Conservation (phyloP, 2,888 invertebrate genomes). For the Cryptocheilus praepositus region DNA sequence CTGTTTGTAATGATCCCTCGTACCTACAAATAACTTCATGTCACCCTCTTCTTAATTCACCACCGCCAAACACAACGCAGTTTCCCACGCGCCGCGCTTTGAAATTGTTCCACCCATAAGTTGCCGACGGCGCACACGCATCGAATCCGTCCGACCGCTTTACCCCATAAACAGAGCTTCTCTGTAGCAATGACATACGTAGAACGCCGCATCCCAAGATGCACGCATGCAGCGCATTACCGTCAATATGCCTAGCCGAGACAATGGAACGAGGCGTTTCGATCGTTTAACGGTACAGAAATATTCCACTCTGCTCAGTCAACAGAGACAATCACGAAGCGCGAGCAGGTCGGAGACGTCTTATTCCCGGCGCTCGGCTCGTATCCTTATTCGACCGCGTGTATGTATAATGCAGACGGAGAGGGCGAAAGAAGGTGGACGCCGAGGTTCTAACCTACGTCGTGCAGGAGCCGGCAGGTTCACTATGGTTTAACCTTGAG, state of each 20-base stretch:
- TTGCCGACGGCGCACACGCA: constrained; percentile 33
- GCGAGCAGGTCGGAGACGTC: constrained; percentile 58
- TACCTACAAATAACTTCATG: too few relatives aligned
- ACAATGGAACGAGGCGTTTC: constrained; percentile 61
- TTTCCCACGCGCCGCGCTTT: too few relatives aligned
- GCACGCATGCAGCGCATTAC: constrained; percentile 20
- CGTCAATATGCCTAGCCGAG: constrained; percentile 26
- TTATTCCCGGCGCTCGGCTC: constrained; percentile 55
- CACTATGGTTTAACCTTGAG: constrained; percentile 70
- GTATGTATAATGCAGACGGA: constrained; percentile 39
- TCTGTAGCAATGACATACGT: constrained; percentile 19
- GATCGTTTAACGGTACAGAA: constrained; percentile 60
- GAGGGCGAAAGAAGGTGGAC: constrained; percentile 1
- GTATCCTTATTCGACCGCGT: constrained; percentile 51
- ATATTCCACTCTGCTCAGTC: constrained; percentile 46
- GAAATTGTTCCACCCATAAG: constrained; percentile 40
- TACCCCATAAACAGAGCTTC: constrained; percentile 54
- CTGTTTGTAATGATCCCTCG: too few relatives aligned
- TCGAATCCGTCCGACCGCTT: constrained; percentile 41
- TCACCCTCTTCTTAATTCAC: too few relatives aligned
- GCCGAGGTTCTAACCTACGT: constrained; percentile 24
- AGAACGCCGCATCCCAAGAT: constrained; percentile 7
- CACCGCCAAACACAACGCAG: too few relatives aligned
- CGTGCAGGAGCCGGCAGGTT: constrained; percentile 63
- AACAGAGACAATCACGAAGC: constrained; percentile 53